Evolutionary conservation across 2,888 invertebrate genomes (phyloP).

Genomic region (Eupithecia dodoneata): DNA sequence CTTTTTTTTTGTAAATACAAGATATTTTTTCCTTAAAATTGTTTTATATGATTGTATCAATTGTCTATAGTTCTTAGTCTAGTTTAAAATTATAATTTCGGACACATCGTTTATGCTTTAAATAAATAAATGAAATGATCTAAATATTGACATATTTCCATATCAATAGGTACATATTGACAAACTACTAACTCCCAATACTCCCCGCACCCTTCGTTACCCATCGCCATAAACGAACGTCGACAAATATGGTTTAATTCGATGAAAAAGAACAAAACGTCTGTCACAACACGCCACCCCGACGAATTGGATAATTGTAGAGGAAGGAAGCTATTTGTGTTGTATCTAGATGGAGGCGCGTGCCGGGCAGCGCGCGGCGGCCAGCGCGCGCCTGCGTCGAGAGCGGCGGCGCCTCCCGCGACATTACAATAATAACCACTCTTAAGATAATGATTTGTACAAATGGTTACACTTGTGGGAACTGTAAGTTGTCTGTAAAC

Average conservation of each 20-base stretch:
- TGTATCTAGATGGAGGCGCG: conserved; percentile 32
- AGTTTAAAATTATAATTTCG: too few species aligned
- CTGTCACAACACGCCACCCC: conserved; percentile 51
- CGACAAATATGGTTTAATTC: conserved; percentile 26
- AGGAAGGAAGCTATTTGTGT: conserved; percentile 59
- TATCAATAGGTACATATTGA: background rate
- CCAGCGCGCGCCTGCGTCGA: background rate
- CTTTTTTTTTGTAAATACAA: too few species aligned
- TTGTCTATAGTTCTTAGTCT: too few species aligned
- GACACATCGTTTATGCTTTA: too few species aligned
- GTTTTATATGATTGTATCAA: too few species aligned
- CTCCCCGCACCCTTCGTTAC: background rate
- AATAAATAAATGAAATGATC: too few species aligned
- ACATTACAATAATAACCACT: conserved; percentile 33
- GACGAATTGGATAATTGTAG: conserved; percentile 45
- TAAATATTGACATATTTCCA: background rate
- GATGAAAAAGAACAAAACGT: conserved; percentile 40
- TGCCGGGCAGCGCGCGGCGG: background rate
- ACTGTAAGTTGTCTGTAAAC: background rate
- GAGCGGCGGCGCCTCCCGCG: background rate
- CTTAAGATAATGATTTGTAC: conserved; percentile 18
- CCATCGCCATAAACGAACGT: background rate
- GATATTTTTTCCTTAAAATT: too few species aligned
- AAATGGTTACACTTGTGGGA: conserved; percentile 15
- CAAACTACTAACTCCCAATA: background rate